These are phyloP conservation scores for Anguilla pacifica DNA, from an alignment of 2,797 vertebrate species.

Conservation along the genomic window DNA sequence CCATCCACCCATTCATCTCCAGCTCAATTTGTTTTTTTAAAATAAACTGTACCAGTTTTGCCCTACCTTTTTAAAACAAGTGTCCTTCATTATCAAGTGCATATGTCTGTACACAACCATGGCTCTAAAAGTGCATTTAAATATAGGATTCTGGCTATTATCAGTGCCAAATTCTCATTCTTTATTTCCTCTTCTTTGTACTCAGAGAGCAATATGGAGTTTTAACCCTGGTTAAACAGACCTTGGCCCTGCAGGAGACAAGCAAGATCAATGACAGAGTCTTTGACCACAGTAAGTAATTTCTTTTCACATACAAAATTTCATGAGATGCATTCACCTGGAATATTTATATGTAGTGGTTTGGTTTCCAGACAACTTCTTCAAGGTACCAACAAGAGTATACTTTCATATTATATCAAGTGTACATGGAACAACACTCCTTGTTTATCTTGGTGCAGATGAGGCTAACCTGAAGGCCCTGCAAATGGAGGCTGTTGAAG, in stretches of 20 bases:
- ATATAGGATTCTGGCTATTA: neutral
- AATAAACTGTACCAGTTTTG: too few species aligned
- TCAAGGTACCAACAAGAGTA: neutral
- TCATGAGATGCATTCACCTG: neutral
- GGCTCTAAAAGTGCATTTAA: neutral
- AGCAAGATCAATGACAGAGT: constrained; percentile 83
- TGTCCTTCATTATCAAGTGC: neutral
- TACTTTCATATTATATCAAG: neutral
- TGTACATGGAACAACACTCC: neutral
- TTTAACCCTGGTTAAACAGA: constrained; percentile 81
- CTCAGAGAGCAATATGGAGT: constrained; percentile 80
- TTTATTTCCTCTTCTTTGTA: neutral
- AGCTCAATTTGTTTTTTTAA: too few species aligned
- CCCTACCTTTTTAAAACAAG: too few species aligned
- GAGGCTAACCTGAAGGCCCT: constrained; percentile 60
- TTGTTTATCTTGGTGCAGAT: constrained; percentile 60
- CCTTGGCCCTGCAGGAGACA: constrained; percentile 77
- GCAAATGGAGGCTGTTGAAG: constrained; percentile 71
- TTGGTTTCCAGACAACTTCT: neutral
- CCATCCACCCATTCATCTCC: too few species aligned
- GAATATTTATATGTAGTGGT: neutral
- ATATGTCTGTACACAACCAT: neutral
- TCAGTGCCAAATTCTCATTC: neutral
- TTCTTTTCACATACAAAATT: neutral
- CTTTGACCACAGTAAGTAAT: constrained; percentile 77